These are phyloP conservation scores for Eledona agricola DNA, from an alignment of 2,888 invertebrate genomes.

Conservation along the genomic window DNA sequence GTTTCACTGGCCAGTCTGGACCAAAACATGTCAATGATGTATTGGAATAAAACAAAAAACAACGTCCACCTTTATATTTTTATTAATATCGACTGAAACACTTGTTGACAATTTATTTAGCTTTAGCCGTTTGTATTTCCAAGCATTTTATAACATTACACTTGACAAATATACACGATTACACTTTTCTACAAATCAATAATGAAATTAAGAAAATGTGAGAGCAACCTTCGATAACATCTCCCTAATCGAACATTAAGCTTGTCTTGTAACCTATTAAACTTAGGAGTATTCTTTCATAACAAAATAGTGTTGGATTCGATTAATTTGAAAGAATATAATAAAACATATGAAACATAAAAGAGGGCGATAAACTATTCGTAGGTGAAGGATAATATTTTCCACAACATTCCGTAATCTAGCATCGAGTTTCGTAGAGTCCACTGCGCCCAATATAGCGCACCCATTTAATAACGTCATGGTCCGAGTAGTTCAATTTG, in stretches of 20 bases:
- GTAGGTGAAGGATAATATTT: too few relatives aligned
- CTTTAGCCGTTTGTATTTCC: conserved; percentile 15
- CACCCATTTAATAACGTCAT: conserved; percentile 99
- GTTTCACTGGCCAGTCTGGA: too few relatives aligned
- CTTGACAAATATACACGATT: conserved; percentile 24
- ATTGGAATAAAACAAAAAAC: too few relatives aligned
- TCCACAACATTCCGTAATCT: conserved; percentile 8
- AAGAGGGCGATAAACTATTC: conserved; percentile 9
- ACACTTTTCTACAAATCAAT: conserved; percentile 19
- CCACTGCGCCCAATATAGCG: conserved; percentile 99
- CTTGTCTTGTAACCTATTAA: conserved; percentile 3
- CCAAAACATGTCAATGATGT: too few relatives aligned
- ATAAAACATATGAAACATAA: conserved; percentile 7
- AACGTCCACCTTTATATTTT: too few relatives aligned
- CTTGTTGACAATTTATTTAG: neutral
- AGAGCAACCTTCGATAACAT: conserved; percentile 15
- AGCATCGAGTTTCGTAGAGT: conserved; percentile 98
- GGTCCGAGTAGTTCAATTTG: conserved; percentile 99
- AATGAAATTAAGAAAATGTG: conserved; percentile 18
- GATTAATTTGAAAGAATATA: conserved; percentile 1
- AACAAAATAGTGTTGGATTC: conserved; percentile 7
- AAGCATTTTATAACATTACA: conserved; percentile 28
- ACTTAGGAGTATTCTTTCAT: conserved; percentile 14
- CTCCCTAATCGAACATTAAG: conserved; percentile 14
- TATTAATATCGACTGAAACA: too few relatives aligned